Base-by-base conservation (phyloP, 2,113 vertebrate genomes). In the Sebastes schlegelii region DNA sequence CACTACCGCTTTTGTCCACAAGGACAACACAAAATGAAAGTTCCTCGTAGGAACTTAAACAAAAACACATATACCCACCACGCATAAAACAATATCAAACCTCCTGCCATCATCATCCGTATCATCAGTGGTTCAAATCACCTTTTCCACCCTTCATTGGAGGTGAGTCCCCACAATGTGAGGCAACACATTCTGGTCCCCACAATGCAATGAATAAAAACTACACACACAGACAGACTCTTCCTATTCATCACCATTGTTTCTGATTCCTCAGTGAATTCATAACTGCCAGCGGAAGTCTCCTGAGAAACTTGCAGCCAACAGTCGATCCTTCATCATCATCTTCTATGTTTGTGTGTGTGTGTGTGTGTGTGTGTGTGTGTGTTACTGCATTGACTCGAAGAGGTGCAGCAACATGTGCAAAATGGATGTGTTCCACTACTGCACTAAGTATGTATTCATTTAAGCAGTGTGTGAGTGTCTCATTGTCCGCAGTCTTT, bases 401-500 rank as follows among this genome's bases (percentile, higher is more conserved):
- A 43, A 57, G 2, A 74, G 51, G 55, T 19, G 45, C 74, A 60
- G 45, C 49, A 55, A n/a, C 40, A 49, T 46, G 58, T 66, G 21
- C 46, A 70, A 79, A 73, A 51, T n/a, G 17, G 40, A 34, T 17
- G 19, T 52, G 34, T n/a, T 58, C 43, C 34, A n/a, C 65, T 21
- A 10, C 62, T 45, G n/a, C 4, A 51, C 23, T 0, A 3, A 51
- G 48, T 26, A n/a, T 55, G 23, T 45, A 58, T 80, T 66, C 2
- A 43, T 80, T 11, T 40, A 16, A 52, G 23, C 67, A n/a, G 60
- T 77, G 17, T 73, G 12, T 75, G 51, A 1, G 69, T 74, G 40
- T 23, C 62, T 83, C 19, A 57, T 78, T 89, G 82, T 84, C 13
- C 9, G 2, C 64, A 9, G 10, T 67, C 80, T 74, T 83, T 84